A percentile compares a stretch with the other conserved stretches of the same genome.
phyloP scores from a whole-genome alignment of 2,797 vertebrate genomes.

The Pelodytes ibericus region DNA sequence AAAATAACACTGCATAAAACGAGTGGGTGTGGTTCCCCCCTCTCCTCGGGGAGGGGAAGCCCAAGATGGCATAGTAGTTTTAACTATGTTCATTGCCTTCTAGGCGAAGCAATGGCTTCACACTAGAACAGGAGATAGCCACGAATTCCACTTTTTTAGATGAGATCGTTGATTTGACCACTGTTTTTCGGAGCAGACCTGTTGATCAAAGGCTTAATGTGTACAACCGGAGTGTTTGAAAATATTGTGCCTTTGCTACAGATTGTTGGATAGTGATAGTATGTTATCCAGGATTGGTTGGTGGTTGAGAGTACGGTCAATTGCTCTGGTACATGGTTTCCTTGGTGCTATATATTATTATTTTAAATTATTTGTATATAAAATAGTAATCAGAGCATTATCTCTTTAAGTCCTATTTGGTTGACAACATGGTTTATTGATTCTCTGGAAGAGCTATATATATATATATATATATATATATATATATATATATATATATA shows the following conservation, averaged over 20 bases:
- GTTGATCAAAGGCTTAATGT: not conserved
- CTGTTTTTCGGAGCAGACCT: not conserved
- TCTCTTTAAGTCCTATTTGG: too few relatives aligned
- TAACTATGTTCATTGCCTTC: slow-evolving; percentile 35
- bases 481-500: too few relatives aligned
- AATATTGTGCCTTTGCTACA: not conserved
- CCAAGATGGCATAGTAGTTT: slow-evolving; percentile 17
- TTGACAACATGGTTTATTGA: too few relatives aligned
- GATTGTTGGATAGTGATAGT: not conserved
- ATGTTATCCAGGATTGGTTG: not conserved
- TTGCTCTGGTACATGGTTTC: too few relatives aligned
- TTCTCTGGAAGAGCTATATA: too few relatives aligned
- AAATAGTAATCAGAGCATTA: too few relatives aligned
- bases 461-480: too few relatives aligned
- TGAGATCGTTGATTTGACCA: not conserved
- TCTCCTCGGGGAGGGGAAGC: slow-evolving; percentile 22
- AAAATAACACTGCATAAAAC: slow-evolving; percentile 22
- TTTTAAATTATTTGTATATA: too few relatives aligned
- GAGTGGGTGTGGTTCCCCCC: slow-evolving; percentile 35
- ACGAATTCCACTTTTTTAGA: not conserved
- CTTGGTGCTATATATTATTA: too few relatives aligned
- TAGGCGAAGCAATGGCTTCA: not conserved
- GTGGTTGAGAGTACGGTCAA: not conserved
- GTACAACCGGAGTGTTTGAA: not conserved
- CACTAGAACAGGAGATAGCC: not conserved